Evolutionary conservation across 2,113 vertebrate species (phyloP).

Genomic region (Corythoichthys haematopterus): DNA sequence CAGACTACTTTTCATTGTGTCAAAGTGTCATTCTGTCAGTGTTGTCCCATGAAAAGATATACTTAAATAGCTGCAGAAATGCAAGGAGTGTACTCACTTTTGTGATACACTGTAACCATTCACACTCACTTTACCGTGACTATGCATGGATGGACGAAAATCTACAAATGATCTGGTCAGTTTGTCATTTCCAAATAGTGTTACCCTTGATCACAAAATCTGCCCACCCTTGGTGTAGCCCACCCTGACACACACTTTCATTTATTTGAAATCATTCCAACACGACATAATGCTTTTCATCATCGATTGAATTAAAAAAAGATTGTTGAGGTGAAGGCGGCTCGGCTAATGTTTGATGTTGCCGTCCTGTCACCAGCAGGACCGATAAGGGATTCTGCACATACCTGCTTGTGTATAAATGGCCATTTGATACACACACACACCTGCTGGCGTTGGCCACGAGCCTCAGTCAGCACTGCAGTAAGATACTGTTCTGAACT

Average conservation of each 20-base stretch:
- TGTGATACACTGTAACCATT: too few species aligned
- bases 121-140: too few species aligned
- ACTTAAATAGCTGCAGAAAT: too few species aligned
- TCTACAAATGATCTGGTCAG: too few species aligned
- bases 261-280: slow-evolving; percentile 31
- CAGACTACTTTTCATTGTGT: too few species aligned
- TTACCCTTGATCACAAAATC: neutral
- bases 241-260: slow-evolving; percentile 5
- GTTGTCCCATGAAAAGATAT: too few species aligned
- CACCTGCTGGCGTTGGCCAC: slow-evolving; percentile 26
- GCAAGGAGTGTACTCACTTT: too few species aligned
- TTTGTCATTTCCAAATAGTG: neutral
- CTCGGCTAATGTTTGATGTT: slow-evolving; percentile 67
- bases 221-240: neutral
- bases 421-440: slow-evolving; percentile 28
- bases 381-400: slow-evolving; percentile 77
- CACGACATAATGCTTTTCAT: slow-evolving; percentile 45
- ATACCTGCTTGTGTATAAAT: slow-evolving; percentile 73
- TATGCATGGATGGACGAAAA: too few species aligned
- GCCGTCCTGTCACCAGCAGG: slow-evolving; percentile 64
- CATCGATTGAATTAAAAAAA: slow-evolving; percentile 50
- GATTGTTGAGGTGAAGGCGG: slow-evolving; percentile 37
- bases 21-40: too few species aligned
- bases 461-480: slow-evolving; percentile 11
- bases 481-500: slow-evolving; percentile 2